Base-by-base conservation (phyloP, 2,113 vertebrate species). In the Corydoras maculifer region DNA sequence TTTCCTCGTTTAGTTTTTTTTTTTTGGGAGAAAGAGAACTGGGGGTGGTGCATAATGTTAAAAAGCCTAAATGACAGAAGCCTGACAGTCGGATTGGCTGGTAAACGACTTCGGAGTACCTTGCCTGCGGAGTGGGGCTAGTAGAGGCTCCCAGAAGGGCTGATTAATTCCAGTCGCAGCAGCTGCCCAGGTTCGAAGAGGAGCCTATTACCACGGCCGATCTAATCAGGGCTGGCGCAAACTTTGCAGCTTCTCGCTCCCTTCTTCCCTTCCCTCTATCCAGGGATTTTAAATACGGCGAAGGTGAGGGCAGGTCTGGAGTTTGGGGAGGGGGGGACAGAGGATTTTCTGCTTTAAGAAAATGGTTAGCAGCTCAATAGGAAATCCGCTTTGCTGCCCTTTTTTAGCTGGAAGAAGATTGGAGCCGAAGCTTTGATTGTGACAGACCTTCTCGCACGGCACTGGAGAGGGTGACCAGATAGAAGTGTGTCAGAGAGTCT, bases 91-190 rank as follows among this genome's bases (percentile, higher is more conserved):
- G 93, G 94, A 96, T 94, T 94, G 93, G 93, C 91, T 92, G 91
- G 92, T 94, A 97, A 98, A 96, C 96, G 95, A 98, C 94, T 94
- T 91, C 92, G 91, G 93, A 97, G 94, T 92, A 87, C 91, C 90
- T 94, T 87, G 92, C 94, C 94, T 92, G 94, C 90, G 77, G 94
- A 94, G 93, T 79, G 53, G 70, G 79, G 83, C 92, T 89, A 92
- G 90, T 92, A 92, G 92, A 93, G 92, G 93, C 92, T 97, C 95
- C 94, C 94, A 94, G 94, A 92, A 96, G 95, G 93, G 91, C 95
- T 98, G 96, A 98, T 98, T 98, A 98, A 98, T 98, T 97, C 94
- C 92, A 94, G 94, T 93, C 92, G 92, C 88, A 90, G 90, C 88
- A 91, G 91, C 93, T 93, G 93, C 92, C 90, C 86, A 90, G 92